Evolutionary conservation across 2,888 invertebrate species (phyloP), one percentile per base, ranked within the genome.

Genomic region (Andrena flavipes): DNA sequence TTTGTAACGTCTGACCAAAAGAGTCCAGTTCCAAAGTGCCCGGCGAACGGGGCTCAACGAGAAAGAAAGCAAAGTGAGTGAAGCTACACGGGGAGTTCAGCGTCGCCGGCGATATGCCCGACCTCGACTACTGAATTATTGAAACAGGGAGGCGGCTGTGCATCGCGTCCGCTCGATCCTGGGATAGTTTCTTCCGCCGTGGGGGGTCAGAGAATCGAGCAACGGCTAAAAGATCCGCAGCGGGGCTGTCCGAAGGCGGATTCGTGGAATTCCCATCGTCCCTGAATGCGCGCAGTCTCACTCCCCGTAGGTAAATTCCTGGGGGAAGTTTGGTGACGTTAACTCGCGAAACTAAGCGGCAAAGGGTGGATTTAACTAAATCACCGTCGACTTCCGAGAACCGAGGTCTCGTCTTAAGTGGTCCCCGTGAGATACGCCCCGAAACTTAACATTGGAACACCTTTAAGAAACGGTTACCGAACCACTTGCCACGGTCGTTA

Each of bases 341-440:
- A 89, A 87, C 87, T 89, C 87, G 77, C 82, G 83, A 84, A 89
- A 90, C 83, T 85, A 86, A 83, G 84, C 85, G 76, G 80, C 88
- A 85, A 89, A 90, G 86, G 56, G 88, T 84, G 85, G 85, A 78
- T 85, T 85, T 88, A 87, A 90, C 90, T 90, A 90, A 90, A 90
- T 90, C 89, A 88, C 84, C 85, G 82, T 77, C 86, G 86, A 84
- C 84, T 85, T 76, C 84, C 82, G 73, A 62, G 71, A 56, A 56
- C 56, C 62, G 78, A 73, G 79, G 84, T 87, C 87, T 76, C 68
- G 81, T 78, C 78, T 83, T 86, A 87, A 87, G 83, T 85, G 82
- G 84, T 82, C 84, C 85, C 86, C 65, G 82, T 84, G 87, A 80
- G 85, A 85, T 80, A 84, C 82, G 81, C 77, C 81, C 56, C 29